A percentile compares a stretch with the other conserved stretches of the same genome.
phyloP scores from a whole-genome alignment of 2,797 vertebrate species.

The Dendrocincla fuliginosa region DNA sequence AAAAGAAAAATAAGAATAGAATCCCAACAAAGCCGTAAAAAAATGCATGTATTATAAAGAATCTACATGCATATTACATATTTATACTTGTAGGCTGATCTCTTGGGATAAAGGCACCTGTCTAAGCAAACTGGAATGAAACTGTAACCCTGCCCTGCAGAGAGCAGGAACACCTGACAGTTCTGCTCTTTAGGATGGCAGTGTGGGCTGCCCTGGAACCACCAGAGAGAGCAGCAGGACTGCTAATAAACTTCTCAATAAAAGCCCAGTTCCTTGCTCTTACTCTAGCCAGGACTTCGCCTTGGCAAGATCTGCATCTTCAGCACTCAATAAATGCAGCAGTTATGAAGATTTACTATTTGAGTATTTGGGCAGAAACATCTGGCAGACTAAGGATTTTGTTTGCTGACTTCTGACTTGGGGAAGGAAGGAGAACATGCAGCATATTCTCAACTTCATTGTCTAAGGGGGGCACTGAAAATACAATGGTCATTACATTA shows the following conservation, averaged over 20 bases:
- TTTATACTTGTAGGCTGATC: not conserved
- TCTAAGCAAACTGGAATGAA: not conserved
- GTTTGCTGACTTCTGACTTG: not conserved
- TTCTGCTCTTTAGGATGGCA: not conserved
- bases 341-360: not conserved
- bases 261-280: not conserved
- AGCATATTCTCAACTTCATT: not conserved
- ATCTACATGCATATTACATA: not conserved
- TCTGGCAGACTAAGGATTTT: not conserved
- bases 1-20: too few species aligned
- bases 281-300: not conserved
- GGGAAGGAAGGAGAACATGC: not conserved
- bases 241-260: not conserved
- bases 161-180: not conserved
- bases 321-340: not conserved
- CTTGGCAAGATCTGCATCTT: not conserved
- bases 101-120: not conserved
- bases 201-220: not conserved
- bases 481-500: fast-evolving
- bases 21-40: not conserved
- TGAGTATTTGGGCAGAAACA: not conserved
- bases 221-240: not conserved
- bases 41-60: not conserved
- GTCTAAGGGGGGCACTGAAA: not conserved
- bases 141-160: not conserved